These are phyloP conservation scores for Synanthedon andrenaeformis DNA, from an alignment of 2,888 invertebrate species.

Conservation along the genomic window DNA sequence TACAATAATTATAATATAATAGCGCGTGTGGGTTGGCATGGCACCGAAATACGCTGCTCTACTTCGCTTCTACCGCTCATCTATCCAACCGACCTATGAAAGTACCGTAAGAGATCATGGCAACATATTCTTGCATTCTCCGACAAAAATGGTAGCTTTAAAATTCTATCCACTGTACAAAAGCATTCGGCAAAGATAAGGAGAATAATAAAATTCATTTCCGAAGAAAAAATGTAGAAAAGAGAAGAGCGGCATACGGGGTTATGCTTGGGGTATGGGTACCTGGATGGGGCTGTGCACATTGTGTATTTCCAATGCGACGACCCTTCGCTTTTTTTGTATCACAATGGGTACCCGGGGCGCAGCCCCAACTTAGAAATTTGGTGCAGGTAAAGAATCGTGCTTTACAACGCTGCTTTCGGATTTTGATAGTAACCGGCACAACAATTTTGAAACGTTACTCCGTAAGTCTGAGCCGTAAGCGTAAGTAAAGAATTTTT, in stretches of 20 bases:
- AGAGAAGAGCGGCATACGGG: constrained; percentile 19
- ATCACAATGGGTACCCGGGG: constrained; percentile 46
- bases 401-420: constrained; percentile 32
- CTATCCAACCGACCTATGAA: constrained; percentile 23
- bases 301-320: constrained; percentile 29
- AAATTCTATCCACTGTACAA: too few relatives aligned
- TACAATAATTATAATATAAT: constrained; percentile 6
- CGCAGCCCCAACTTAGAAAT: constrained; percentile 38
- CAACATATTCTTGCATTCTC: too few relatives aligned
- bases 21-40: constrained; percentile 14
- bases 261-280: constrained; percentile 11
- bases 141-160: too few relatives aligned
- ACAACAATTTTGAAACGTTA: constrained; percentile 7
- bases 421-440: constrained; percentile 23
- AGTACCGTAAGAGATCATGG: constrained; percentile 42
- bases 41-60: constrained; percentile 17
- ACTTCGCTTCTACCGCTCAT: constrained; percentile 13
- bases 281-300: constrained; percentile 32
- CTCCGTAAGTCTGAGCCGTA: too few relatives aligned
- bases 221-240: neutral
- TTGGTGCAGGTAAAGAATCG: constrained; percentile 50
- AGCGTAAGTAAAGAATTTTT: too few relatives aligned
- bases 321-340: constrained; percentile 62
- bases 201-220: neutral
- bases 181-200: too few relatives aligned